A percentile compares a stretch with the other conserved stretches of the same genome.
phyloP scores from a whole-genome alignment of 30 jellyfish, hydroid and myxozoan species.

The Turritopsis dohrnii region DNA sequence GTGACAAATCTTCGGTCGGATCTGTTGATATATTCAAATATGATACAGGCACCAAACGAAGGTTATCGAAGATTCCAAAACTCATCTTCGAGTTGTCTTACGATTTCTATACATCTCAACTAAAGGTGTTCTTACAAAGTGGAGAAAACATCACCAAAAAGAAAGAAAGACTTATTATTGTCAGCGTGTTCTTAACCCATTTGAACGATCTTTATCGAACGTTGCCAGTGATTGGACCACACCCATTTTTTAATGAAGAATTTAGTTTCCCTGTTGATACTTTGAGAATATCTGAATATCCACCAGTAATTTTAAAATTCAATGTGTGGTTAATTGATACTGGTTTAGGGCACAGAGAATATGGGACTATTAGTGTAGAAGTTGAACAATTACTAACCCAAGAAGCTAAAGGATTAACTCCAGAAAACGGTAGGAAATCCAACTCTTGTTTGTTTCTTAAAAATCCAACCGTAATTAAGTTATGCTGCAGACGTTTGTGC shows the following conservation, averaged over 20 bases:
- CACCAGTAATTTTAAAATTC: constrained; percentile 34
- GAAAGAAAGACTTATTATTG: neutral
- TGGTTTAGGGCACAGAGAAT: constrained; percentile 44
- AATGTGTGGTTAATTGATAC: constrained; percentile 75
- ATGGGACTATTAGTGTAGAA: constrained; percentile 44
- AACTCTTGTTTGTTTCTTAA: no score
- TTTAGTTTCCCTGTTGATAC: constrained; percentile 36
- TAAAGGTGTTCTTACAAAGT: neutral
- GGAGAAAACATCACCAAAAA: neutral
- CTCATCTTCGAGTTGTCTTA: neutral
- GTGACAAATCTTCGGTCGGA: neutral
- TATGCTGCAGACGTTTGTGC: neutral
- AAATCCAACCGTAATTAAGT: neutral
- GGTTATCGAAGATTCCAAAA: neutral
- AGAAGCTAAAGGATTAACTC: constrained; percentile 15
- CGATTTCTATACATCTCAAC: neutral
- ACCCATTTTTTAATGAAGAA: constrained; percentile 61
- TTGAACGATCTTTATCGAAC: neutral
- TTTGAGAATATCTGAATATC: constrained; percentile 2
- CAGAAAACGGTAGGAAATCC: constrained; percentile 22
- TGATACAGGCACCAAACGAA: neutral
- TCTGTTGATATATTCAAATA: neutral
- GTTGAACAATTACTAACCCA: constrained; percentile 30
- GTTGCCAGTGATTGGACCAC: constrained; percentile 30
- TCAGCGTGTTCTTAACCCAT: neutral